Conservation (phyloP, 1,140 invertebrate genomes). For the Planococcus citri region DNA sequence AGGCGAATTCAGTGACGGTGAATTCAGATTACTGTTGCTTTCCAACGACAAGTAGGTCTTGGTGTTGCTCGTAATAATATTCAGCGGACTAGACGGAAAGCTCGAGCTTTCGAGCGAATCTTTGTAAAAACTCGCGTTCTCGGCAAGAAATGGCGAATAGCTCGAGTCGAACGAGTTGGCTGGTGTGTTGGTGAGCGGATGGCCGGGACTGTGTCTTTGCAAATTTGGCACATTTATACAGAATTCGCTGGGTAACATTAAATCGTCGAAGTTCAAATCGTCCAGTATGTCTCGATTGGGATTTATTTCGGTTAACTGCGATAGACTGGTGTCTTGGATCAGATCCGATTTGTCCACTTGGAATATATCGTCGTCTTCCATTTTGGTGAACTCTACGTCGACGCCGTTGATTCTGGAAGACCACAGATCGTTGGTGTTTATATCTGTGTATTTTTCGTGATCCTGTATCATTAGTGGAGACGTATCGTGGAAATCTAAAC, state of each 20-base stretch:
- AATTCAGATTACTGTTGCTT: not conserved
- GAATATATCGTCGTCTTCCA: constrained; percentile 80
- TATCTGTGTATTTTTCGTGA: constrained; percentile 9
- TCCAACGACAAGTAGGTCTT: constrained; percentile 8
- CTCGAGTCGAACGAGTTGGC: constrained; percentile 25
- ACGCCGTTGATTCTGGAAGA: constrained; percentile 6
- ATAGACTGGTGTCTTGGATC: constrained; percentile 67
- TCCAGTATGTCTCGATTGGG: constrained; percentile 60
- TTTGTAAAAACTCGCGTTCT: constrained; percentile 21
- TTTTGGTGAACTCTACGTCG: constrained; percentile 41
- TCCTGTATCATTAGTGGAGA: constrained; percentile 10
- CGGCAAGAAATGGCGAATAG: constrained; percentile 32
- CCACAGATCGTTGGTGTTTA: constrained; percentile 21
- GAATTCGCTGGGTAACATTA: constrained; percentile 47
- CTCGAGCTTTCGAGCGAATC: constrained; percentile 27
- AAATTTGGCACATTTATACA: constrained; percentile 16
- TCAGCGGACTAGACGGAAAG: constrained; percentile 31
- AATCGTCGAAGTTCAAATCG: constrained; percentile 73
- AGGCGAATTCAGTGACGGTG: not conserved
- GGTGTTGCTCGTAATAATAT: constrained; percentile 34
- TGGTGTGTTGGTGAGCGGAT: constrained; percentile 24
- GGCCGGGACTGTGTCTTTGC: constrained; percentile 27
- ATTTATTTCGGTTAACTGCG: constrained; percentile 67
- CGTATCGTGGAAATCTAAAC: constrained; percentile 29
- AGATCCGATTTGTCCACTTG: constrained; percentile 78